Conservation (phyloP, 92 coral and sea anemone species). For the Epizoanthus rinbou region DNA sequence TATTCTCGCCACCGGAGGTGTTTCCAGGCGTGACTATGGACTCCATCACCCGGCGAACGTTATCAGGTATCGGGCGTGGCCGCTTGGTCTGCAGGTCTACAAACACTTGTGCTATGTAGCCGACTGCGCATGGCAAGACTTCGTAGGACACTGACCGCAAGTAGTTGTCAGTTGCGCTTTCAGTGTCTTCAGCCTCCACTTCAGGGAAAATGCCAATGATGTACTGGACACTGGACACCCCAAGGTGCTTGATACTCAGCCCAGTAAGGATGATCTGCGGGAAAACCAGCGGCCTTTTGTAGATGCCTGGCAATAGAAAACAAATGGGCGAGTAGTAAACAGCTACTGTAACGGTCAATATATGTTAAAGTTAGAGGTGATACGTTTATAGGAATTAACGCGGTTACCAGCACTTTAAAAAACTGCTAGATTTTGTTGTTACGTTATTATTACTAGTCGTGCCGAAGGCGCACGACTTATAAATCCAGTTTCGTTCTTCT, state of each 20-base stretch:
- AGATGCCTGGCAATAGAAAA: neutral
- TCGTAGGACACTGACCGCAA: conserved; percentile 18
- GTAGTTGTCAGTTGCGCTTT: neutral
- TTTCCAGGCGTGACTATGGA: neutral
- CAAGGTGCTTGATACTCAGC: conserved; percentile 1
- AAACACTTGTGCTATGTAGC: conserved; percentile 13
- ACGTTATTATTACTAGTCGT: too few species aligned
- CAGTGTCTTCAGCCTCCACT: neutral
- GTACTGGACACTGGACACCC: conserved; percentile 2
- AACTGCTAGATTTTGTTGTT: too few species aligned
- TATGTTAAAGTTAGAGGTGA: too few species aligned
- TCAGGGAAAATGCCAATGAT: conserved; percentile 17
- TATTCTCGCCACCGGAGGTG: neutral
- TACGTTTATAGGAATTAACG: too few species aligned
- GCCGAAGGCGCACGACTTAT: too few species aligned
- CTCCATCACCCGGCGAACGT: conserved; percentile 2
- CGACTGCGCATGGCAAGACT: conserved; percentile 26
- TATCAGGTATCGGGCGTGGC: conserved; percentile 4
- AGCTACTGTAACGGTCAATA: neutral
- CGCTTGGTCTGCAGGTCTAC: conserved; percentile 9
- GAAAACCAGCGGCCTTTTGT: conserved; percentile 7
- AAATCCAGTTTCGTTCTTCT: too few species aligned
- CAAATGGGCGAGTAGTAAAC: neutral
- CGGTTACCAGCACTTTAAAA: too few species aligned
- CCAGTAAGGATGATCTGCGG: conserved; percentile 8